A percentile compares a stretch with the other conserved stretches of the same genome.
phyloP scores from a whole-genome alignment of 2,113 vertebrate genomes.

The Ondatra zibethicus region DNA sequence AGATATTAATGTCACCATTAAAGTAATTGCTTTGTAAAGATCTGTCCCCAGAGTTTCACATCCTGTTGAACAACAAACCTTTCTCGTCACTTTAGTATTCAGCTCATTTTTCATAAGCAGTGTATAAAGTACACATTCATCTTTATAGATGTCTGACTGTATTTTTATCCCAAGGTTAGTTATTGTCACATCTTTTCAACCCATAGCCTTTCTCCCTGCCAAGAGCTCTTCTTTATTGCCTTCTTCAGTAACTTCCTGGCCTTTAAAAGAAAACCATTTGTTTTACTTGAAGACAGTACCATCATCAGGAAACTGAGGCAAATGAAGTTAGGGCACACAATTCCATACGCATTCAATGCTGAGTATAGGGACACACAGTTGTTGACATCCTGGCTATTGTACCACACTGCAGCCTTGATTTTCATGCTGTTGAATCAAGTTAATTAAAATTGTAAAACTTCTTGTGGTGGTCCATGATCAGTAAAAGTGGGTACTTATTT shows the following conservation, averaged over 20 bases:
- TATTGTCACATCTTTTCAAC: constrained; percentile 54
- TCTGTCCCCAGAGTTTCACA: constrained; percentile 21
- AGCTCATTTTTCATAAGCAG: constrained; percentile 59
- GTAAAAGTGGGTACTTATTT: not conserved
- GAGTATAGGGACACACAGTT: not conserved
- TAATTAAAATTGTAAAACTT: not conserved
- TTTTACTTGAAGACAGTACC: not conserved
- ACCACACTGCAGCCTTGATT: not conserved
- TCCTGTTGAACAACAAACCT: constrained; percentile 53
- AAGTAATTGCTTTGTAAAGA: constrained; percentile 33
- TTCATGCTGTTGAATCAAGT: not conserved
- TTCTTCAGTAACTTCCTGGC: not conserved
- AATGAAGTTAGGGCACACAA: not conserved
- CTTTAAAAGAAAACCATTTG: not conserved
- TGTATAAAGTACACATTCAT: constrained; percentile 46
- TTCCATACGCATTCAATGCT: not conserved
- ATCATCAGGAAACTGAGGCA: constrained; percentile 33
- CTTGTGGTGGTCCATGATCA: not conserved
- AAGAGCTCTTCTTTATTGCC: not conserved
- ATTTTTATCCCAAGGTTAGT: constrained; percentile 56
- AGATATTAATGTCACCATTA: constrained; percentile 48
- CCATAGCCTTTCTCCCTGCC: not conserved
- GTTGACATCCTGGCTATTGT: not conserved
- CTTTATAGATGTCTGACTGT: constrained; percentile 20
- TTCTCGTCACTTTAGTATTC: constrained; percentile 51